Evolutionary conservation across 1,140 invertebrate genomes (phyloP).

Genomic region (Drosophila truncata): DNA sequence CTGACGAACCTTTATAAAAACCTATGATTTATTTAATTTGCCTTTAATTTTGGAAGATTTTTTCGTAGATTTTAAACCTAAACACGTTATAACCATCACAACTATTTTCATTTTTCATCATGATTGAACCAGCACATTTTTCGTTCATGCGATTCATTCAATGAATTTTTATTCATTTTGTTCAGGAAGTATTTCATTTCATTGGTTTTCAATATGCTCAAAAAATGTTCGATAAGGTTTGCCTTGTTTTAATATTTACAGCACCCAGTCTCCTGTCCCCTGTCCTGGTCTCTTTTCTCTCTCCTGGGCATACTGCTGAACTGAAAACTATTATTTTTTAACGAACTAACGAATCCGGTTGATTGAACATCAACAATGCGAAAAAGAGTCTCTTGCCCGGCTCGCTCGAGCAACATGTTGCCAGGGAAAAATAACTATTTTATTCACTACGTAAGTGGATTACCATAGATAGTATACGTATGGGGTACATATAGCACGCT

Average conservation of each 20-base stretch:
- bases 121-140: constrained; percentile 22
- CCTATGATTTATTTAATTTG: neutral
- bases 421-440: constrained; percentile 45
- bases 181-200: constrained; percentile 54
- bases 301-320: constrained; percentile 7
- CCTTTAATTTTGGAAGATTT: neutral
- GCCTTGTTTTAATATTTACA: constrained; percentile 46
- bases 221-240: constrained; percentile 17
- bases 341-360: constrained; percentile 74
- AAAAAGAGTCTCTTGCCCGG: constrained; percentile 21
- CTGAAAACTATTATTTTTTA: constrained; percentile 76
- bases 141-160: constrained; percentile 18
- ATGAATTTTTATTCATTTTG: constrained; percentile 42
- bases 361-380: constrained; percentile 76
- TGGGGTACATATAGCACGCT: constrained; percentile 12
- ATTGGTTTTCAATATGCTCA: constrained; percentile 52
- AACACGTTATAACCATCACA: neutral
- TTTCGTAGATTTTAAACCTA: neutral
- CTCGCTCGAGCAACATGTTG: constrained; percentile 42
- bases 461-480: constrained; percentile 34
- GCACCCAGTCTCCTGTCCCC: constrained; percentile 2
- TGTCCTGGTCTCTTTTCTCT: neutral
- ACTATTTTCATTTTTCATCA: constrained; percentile 8
- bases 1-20: neutral
- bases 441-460: constrained; percentile 71